Evolutionary conservation across 1,140 invertebrate species (phyloP).

Genomic region (Drosophila lini): DNA sequence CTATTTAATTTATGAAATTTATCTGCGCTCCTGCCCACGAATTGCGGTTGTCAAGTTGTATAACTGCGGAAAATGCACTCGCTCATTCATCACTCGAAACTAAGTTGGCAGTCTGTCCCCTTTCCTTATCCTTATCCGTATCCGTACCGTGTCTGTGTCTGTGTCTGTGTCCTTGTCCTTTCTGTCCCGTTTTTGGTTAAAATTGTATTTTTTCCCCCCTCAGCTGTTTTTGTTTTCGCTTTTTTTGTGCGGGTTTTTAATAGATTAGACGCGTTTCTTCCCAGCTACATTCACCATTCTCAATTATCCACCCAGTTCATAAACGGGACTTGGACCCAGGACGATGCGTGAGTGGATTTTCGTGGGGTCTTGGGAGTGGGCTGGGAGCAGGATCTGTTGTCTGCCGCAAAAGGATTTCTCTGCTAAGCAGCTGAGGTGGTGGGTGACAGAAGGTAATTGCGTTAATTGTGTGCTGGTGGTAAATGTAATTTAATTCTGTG

Average conservation of each 20-base stretch:
- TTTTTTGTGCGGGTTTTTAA: conserved; percentile 51
- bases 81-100: conserved; percentile 52
- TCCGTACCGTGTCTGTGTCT: conserved; percentile 2
- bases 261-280: conserved; percentile 58
- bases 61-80: conserved; percentile 57
- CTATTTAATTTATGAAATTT: conserved; percentile 84
- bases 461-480: conserved; percentile 14
- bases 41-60: conserved; percentile 50
- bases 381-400: neutral
- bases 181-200: conserved; percentile 57
- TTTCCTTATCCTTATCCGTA: conserved; percentile 11
- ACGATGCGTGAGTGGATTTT: conserved; percentile 41
- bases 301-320: conserved; percentile 39
- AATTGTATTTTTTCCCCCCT: conserved; percentile 17
- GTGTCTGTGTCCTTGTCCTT: conserved; percentile 9
- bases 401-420: conserved; percentile 10
- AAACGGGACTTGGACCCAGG: conserved; percentile 36
- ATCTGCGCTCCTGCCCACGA: conserved; percentile 62
- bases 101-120: conserved; percentile 26
- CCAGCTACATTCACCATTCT: neutral
- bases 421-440: conserved; percentile 6
- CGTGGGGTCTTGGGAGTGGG: neutral
- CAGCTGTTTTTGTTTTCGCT: conserved; percentile 26
- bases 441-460: conserved; percentile 12
- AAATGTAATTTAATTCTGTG: conserved; percentile 13